phyloP scores from a whole-genome alignment of 1,140 invertebrate species.

The Littorina saxatilis region DNA sequence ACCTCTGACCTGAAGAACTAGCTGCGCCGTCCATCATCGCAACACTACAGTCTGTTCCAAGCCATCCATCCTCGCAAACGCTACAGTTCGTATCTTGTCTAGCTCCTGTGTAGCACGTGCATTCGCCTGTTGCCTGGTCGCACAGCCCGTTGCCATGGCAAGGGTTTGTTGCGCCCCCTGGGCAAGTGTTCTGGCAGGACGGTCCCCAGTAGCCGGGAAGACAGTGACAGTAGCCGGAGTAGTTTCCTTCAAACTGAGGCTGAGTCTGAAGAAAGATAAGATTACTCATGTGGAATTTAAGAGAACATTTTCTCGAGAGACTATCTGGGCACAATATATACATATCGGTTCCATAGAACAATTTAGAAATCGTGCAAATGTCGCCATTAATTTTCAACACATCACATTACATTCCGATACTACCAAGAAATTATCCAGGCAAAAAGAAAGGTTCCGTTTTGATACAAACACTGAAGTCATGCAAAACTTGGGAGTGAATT shows the following conservation, averaged over 20 bases:
- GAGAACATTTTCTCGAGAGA: neutral
- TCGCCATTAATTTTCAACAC: too few species aligned
- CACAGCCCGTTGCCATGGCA: conserved; percentile 56
- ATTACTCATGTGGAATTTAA: too few species aligned
- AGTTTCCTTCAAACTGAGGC: conserved; percentile 34
- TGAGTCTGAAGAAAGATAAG: conserved; percentile 13
- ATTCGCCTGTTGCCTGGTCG: conserved; percentile 44
- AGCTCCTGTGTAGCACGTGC: conserved; percentile 45
- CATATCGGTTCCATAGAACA: neutral
- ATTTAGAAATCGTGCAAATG: too few species aligned
- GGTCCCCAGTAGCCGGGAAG: conserved; percentile 57
- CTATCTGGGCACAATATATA: neutral
- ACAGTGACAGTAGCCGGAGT: conserved; percentile 51
- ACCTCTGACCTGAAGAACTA: neutral
- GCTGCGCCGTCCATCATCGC: conserved; percentile 37
- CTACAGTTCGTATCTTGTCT: conserved; percentile 43
- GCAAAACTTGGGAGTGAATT: too few species aligned
- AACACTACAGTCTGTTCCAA: conserved; percentile 55
- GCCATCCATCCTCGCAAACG: conserved; percentile 47
- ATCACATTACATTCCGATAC: too few species aligned
- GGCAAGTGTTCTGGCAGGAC: conserved; percentile 49
- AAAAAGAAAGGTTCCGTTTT: too few species aligned
- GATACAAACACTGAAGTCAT: too few species aligned
- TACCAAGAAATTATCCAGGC: too few species aligned
- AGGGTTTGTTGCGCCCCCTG: conserved; percentile 47